Evolutionary conservation across 1,140 invertebrate species (phyloP).

Genomic region (Ceratosolen solmsi): DNA sequence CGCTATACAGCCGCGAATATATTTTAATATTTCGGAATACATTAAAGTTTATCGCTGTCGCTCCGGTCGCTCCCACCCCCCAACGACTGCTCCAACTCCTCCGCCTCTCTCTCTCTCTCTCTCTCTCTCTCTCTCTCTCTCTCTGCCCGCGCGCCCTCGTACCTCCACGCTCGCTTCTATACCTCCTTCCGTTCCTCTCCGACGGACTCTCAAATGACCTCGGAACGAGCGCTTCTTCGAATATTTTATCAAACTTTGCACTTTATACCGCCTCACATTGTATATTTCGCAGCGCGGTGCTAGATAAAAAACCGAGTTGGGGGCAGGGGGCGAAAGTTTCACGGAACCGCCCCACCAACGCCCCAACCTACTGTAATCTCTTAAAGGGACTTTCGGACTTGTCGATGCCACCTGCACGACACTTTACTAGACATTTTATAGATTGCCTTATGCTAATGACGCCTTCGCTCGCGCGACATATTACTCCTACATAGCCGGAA

Average conservation of each 20-base stretch:
- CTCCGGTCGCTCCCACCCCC: slow-evolving; percentile 37
- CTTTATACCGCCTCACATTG: slow-evolving; percentile 59
- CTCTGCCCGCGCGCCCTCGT: slow-evolving; percentile 52
- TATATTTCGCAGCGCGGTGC: slow-evolving; percentile 47
- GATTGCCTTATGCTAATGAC: slow-evolving; percentile 33
- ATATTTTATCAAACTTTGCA: slow-evolving; percentile 58
- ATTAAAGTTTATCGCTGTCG: slow-evolving; percentile 72
- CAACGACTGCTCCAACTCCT: not conserved
- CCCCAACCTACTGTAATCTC: slow-evolving; percentile 25
- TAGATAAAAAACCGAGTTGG: slow-evolving; percentile 24
- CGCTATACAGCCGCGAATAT: slow-evolving; percentile 67
- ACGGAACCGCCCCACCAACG: not conserved
- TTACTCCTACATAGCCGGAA: not conserved
- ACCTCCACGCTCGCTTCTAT: slow-evolving; percentile 25
- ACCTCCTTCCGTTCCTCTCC: slow-evolving; percentile 36
- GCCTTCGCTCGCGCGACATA: not conserved
- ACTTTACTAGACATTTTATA: slow-evolving; percentile 8
- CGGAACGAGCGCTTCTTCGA: slow-evolving; percentile 52
- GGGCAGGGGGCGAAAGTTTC: slow-evolving; percentile 23
- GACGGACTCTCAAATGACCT: slow-evolving; percentile 53
- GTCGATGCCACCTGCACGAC: slow-evolving; percentile 43
- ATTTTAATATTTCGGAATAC: slow-evolving; percentile 74
- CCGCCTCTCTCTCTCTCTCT: not conserved
- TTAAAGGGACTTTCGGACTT: slow-evolving; percentile 45
- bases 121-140: slow-evolving; percentile 36